These are phyloP conservation scores for Scytalopus superciliaris DNA, from an alignment of 2,113 vertebrate species.

Conservation along the genomic window DNA sequence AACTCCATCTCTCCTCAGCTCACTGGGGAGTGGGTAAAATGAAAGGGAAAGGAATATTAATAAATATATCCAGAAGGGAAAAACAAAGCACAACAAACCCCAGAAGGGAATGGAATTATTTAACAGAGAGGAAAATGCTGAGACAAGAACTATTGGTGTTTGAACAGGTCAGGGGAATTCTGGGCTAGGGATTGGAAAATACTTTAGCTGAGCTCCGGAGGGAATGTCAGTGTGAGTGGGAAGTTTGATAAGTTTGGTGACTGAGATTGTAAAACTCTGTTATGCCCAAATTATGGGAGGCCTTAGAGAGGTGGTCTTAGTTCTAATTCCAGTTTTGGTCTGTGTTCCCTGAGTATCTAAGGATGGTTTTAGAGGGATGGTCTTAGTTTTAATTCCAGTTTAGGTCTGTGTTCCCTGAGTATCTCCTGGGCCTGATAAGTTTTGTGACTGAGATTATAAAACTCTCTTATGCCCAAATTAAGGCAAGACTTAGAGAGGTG, in stretches of 20 bases:
- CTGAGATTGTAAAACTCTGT: not conserved
- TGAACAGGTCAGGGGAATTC: not conserved
- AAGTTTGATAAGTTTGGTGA: not conserved
- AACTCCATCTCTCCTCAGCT: not conserved
- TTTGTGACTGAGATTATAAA: too few relatives aligned
- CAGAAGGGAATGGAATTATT: not conserved
- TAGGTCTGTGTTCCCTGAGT: too few relatives aligned
- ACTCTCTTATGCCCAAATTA: too few relatives aligned
- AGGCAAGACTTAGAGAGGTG: too few relatives aligned
- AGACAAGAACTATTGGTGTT: not conserved
- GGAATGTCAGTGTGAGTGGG: not conserved
- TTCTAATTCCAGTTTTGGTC: too few relatives aligned
- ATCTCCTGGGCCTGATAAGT: too few relatives aligned
- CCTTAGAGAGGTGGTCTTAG: too few relatives aligned
- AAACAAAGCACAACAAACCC: not conserved
- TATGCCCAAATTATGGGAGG: not conserved
- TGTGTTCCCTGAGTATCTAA: too few relatives aligned
- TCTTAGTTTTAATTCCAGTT: too few relatives aligned
- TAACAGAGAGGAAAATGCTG: not conserved
- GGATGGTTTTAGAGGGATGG: too few relatives aligned
- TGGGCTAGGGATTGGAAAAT: not conserved
- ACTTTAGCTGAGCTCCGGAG: not conserved
- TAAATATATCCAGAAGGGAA: not conserved
- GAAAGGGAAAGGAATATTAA: not conserved
- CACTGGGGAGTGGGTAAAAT: not conserved